These are phyloP conservation scores for Blera fallax DNA, from an alignment of 2,888 invertebrate genomes.

Conservation along the genomic window DNA sequence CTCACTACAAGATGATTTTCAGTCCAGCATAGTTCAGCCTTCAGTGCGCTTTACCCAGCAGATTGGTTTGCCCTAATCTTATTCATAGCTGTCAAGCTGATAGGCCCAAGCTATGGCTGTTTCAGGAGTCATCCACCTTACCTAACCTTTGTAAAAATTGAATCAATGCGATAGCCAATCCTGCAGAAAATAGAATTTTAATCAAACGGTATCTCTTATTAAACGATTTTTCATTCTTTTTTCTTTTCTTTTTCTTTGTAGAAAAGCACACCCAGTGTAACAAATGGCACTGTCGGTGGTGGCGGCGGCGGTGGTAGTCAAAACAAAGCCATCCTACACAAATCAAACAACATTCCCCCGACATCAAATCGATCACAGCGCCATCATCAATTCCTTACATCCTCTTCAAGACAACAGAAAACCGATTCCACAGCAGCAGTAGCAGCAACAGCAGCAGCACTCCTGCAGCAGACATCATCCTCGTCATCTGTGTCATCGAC, in stretches of 20 bases:
- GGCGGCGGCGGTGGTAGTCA: conserved; percentile 25
- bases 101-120: too few relatives aligned
- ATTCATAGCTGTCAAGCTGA: too few relatives aligned
- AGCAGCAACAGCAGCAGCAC: too few relatives aligned
- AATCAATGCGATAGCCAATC: background rate
- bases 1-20: too few relatives aligned
- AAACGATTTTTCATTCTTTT: background rate
- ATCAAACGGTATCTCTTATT: background rate
- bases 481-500: conserved; percentile 61
- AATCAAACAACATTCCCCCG: conserved; percentile 15
- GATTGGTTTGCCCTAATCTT: too few relatives aligned
- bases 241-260: conserved; percentile 6
- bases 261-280: conserved; percentile 64
- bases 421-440: conserved; percentile 6
- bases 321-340: conserved; percentile 57
- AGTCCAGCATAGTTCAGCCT: too few relatives aligned
- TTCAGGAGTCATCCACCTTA: background rate
- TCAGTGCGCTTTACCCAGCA: too few relatives aligned
- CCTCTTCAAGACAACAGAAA: conserved; percentile 34
- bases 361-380: conserved; percentile 31
- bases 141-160: background rate
- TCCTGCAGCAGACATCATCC: conserved; percentile 58
- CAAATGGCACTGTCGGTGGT: conserved; percentile 32
- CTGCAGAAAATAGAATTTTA: background rate
- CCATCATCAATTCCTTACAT: conserved; percentile 45